Evolutionary conservation across 2,888 invertebrate species (phyloP).

Genomic region (Hipparchia sbordonii): DNA sequence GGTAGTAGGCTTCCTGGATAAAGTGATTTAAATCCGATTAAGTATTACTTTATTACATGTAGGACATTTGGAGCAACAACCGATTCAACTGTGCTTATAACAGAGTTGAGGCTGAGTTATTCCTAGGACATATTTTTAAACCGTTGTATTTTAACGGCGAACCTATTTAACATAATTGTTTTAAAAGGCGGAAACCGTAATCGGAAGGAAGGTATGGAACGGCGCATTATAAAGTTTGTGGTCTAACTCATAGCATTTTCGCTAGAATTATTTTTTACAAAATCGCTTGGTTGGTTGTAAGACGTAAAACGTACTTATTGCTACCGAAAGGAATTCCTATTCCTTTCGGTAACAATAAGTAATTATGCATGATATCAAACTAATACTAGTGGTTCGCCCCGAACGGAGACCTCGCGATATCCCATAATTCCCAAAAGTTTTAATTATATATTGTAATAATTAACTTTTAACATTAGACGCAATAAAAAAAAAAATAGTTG

Average conservation of each 20-base stretch:
- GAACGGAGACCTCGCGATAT: too few relatives aligned
- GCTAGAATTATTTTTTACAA: background rate
- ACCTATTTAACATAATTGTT: conserved; percentile 36
- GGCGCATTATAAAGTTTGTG: conserved; percentile 18
- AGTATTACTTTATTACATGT: conserved; percentile 33
- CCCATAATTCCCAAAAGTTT: too few relatives aligned
- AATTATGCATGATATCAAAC: too few relatives aligned
- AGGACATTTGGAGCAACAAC: conserved; percentile 21
- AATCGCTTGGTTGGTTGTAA: background rate
- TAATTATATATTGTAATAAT: too few relatives aligned
- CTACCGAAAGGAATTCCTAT: background rate
- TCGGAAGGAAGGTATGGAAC: conserved; percentile 33
- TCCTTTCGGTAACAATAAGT: too few relatives aligned
- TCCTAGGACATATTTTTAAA: background rate
- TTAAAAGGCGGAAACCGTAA: conserved; percentile 37
- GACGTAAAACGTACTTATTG: background rate
- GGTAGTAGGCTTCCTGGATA: conserved; percentile 33
- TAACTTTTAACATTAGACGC: too few relatives aligned
- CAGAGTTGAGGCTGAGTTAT: too few relatives aligned
- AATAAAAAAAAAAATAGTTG: too few relatives aligned
- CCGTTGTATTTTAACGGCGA: conserved; percentile 22
- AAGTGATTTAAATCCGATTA: conserved; percentile 32
- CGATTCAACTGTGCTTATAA: background rate
- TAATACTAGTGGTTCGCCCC: too few relatives aligned
- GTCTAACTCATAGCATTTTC: conserved; percentile 20